Evolutionary conservation across 2,797 vertebrate species (phyloP).

Genomic region (Sebastes nivosus): DNA sequence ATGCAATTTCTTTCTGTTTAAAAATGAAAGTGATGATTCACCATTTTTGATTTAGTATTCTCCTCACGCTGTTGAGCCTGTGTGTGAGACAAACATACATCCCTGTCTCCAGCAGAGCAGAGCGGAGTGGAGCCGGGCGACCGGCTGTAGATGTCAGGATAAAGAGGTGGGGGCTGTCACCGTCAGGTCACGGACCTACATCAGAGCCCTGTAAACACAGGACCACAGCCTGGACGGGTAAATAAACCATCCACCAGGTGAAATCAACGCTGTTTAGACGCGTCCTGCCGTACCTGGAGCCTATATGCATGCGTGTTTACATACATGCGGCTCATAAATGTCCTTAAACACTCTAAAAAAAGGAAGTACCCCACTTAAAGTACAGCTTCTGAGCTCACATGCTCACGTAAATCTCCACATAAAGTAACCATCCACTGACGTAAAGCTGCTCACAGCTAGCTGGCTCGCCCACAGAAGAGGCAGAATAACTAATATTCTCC

Average conservation of each 20-base stretch:
- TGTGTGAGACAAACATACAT: conserved; percentile 4
- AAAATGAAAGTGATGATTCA: conserved; percentile 32
- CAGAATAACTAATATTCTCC: conserved; percentile 3
- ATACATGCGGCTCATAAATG: not conserved
- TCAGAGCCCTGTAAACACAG: conserved; percentile 65
- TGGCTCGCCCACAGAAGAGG: not conserved
- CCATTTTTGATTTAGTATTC: conserved; percentile 25
- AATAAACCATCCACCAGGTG: conserved; percentile 64
- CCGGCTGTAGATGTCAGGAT: conserved; percentile 52
- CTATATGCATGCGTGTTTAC: not conserved
- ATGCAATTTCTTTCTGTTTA: conserved; percentile 6
- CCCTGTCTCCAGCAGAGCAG: conserved; percentile 1
- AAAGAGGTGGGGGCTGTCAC: conserved; percentile 36
- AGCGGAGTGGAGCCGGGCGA: not conserved
- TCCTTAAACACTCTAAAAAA: conserved; percentile 20
- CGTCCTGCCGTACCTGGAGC: conserved; percentile 14
- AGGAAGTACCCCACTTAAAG: not conserved
- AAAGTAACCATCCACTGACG: conserved; percentile 11
- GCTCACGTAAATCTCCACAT: conserved; percentile 21
- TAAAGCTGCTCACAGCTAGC: conserved; percentile 15
- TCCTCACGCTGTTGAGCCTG: not conserved
- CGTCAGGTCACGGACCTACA: conserved; percentile 54
- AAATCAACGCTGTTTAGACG: conserved; percentile 48
- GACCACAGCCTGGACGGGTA: conserved; percentile 21
- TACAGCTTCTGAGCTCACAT: conserved; percentile 18